Conservation (phyloP, 1,140 invertebrate species). For the Leptonema lineaticorne region DNA sequence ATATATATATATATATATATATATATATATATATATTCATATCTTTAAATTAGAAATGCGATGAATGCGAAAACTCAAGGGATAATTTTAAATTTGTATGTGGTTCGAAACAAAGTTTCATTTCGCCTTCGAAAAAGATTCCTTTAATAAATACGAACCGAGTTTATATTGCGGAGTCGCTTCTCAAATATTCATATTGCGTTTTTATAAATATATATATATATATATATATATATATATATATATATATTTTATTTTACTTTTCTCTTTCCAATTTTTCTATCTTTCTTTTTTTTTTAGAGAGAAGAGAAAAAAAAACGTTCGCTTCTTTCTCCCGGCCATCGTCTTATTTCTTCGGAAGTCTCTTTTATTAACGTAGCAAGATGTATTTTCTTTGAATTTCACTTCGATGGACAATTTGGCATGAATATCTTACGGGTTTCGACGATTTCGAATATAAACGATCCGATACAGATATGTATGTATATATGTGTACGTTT, state of each 20-base stretch:
- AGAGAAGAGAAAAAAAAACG: no score
- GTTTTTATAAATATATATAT: background rate
- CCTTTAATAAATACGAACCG: background rate
- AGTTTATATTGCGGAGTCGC: slow-evolving; percentile 7
- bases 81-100: slow-evolving; percentile 8
- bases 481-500: background rate
- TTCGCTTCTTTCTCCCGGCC: no score
- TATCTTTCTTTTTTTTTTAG: no score
- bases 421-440: background rate
- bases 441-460: background rate
- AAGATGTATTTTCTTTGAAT: background rate
- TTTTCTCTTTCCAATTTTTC: no score
- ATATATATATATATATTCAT: background rate
- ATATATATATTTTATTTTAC: background rate
- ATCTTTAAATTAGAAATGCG: background rate
- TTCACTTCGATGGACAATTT: background rate
- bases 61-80: background rate
- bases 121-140: slow-evolving; percentile 6
- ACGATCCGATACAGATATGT: slow-evolving; percentile 9
- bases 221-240: background rate
- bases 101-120: background rate
- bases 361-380: slow-evolving; percentile 11
- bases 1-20: background rate
- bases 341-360: no score
- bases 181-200: slow-evolving; percentile 17